Evolutionary conservation across 2,888 invertebrate species (phyloP), one percentile per base, ranked within the genome.

Genomic region (Pachycephus smyrnensis): DNA sequence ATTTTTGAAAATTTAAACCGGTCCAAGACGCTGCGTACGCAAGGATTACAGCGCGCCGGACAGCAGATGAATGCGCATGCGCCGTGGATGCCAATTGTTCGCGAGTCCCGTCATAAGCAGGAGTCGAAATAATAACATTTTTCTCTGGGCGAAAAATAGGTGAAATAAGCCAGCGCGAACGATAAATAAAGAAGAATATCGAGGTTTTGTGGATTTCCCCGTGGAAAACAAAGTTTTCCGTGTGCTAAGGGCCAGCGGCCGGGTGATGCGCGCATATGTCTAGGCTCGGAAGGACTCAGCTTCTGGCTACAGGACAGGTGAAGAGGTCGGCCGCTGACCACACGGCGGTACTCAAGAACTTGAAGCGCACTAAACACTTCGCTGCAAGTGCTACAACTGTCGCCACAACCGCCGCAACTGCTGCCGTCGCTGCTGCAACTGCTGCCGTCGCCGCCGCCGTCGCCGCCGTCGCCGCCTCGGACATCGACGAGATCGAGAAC

Each of bases 241-340:
- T 76, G 80, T 71, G 80, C 75, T 79, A 80, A 83, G 82, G 87
- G 87, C 88, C 88, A 82, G 85, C 88, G 90, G 91, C 90, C 91
- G 87, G 88, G 94, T 93, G 93, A 95, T 95, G 95, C 94, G 93
- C 93, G 94, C 94, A 92, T 95, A 95, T 95, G 95, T 95, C 95
- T 94, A 94, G 93, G 90, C 91, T 93, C 93, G 93, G 93, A 93
- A 94, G 93, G 92, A 93, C 93, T 87, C 91, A 93, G 91, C 92
- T 93, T 92, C 85, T 88, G 87, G 87, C 86, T 80, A 87, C 86
- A 83, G 85, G 84, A 79, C 88, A 88, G 88, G 86, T 87, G 86
- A 90, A 89, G 84, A 88, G 86, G 85, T 85, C 86, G 84, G 80
- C 84, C 83, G 77, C 84, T 80, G 84, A 85, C 76, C 82, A 86